Evolutionary conservation across 2,797 vertebrate genomes (phyloP), one percentile per base, ranked within the genome.

Genomic region (Ambastaia sidthimunki): DNA sequence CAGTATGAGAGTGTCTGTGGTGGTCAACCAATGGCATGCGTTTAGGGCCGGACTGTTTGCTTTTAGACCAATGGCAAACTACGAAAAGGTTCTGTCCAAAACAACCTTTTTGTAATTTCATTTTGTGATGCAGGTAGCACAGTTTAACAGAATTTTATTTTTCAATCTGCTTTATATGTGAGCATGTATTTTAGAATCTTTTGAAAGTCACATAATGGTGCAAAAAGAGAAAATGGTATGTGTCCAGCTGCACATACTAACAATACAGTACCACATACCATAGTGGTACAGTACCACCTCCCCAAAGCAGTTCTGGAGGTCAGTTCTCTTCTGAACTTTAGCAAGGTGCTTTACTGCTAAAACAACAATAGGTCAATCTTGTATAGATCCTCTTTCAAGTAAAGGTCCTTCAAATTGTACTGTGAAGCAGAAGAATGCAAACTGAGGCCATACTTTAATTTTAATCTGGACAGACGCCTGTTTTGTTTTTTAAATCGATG

Each of bases 241-340:
- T 19, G 15, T 44, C 19, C 23, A 7, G 34, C 34, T 37, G 34
- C 7, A 37, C 34, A 77, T 77, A 59, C 18, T 4, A 59, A 19
- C 37, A 50, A 13, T 13, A n/a, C n/a, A n/a, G n/a, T n/a, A n/a
- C n/a, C n/a, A n/a, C n/a, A n/a, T n/a, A n/a, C n/a, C n/a, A n/a
- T n/a, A n/a, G n/a, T n/a, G n/a, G 16, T 50, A 13, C 15, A 16
- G 37, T 69, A 18, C 23, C 7, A 13, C 18, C 18, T 63, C 71
- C 57, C 44, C 44, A 78, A n/a, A 28, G 15, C 28, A 70, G 18
- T 9, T 48, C 18, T 60, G 55, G 52, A 78, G 57, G 76, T 63
- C 59, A 78, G 28, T 25, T 54, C 44, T 71, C 41, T 71, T 50
- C 41, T 59, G 37, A 77, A 78, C 55, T 78, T 60, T 67, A 68